Evolutionary conservation across 2,888 invertebrate species (phyloP).

Genomic region (Lomographa bimaculata): DNA sequence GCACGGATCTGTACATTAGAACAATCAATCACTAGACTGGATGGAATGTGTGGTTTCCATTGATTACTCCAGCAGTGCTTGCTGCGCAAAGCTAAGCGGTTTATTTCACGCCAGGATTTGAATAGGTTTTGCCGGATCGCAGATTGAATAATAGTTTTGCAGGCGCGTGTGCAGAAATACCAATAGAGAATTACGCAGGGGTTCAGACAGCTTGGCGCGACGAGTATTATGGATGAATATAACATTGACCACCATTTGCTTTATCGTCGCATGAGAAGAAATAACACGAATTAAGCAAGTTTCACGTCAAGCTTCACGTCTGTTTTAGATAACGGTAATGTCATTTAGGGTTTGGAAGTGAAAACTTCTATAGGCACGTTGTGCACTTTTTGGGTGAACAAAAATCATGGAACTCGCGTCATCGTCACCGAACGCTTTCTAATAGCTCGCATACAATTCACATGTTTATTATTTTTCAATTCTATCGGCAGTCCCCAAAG

Average conservation of each 20-base stretch:
- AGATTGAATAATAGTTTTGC: constrained; percentile 28
- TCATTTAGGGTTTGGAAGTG: too few relatives aligned
- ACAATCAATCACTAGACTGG: constrained; percentile 34
- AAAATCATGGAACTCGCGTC: too few relatives aligned
- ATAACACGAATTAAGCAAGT: neutral
- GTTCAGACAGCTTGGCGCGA: constrained; percentile 6
- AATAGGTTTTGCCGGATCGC: constrained; percentile 24
- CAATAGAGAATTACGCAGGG: constrained; percentile 19
- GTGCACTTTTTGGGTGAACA: too few relatives aligned
- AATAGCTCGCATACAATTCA: too few relatives aligned
- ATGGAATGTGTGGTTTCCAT: constrained; percentile 35
- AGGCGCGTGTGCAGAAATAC: constrained; percentile 21
- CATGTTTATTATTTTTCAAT: too few relatives aligned
- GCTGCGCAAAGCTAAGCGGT: constrained; percentile 30
- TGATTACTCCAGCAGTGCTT: constrained; percentile 32
- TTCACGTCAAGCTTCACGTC: too few relatives aligned
- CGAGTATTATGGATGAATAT: too few relatives aligned
- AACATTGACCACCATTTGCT: too few relatives aligned
- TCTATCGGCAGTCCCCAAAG: too few relatives aligned
- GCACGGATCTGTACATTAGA: constrained; percentile 24
- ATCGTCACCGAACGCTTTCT: too few relatives aligned
- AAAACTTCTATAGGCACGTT: too few relatives aligned
- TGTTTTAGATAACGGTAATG: too few relatives aligned
- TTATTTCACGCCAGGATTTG: constrained; percentile 30
- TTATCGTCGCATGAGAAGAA: neutral